Base-by-base conservation (phyloP, 1,140 invertebrate species). In the Eueides isabella region DNA sequence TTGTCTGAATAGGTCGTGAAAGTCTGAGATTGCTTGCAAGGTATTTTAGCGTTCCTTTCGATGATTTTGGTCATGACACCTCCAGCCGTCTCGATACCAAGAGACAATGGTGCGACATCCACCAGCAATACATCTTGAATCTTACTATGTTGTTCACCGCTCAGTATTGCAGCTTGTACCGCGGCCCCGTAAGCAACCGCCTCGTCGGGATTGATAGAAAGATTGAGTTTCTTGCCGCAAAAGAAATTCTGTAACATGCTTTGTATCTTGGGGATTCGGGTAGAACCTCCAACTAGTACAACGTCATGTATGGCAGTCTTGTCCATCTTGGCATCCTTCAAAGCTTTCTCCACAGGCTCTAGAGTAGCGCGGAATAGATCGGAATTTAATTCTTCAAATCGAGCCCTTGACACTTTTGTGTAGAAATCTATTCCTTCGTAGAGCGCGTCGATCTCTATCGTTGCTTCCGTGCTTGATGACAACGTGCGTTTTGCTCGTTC, bases 121-220 rank as follows among this genome's bases (percentile, higher is more conserved):
- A 98, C 94, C 19, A 98, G 85, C 12, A 98, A 92, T 2, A 98
- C 90, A 86, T 98, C 97, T 87, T 97, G 96, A 68, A 96, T 94
- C 72, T 94, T 89, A 3, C 92, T 92, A 82, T 94, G 94, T 26
- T 87, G 92, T 71, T 95, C 94, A 5, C 95, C 95, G 55, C 93
- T 95, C 0, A 96, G 81, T 68, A 96, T 95, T 7, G 95, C 95
- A 0, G 95, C 95, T 84, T 95, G 95, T 0, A 96, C 95, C 0
- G 95, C 95, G 0, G 95, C 95, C 6, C 95, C 95, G 79, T 96
- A 96, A 0, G 95, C 95, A 0, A 96, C 95, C 0, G 95, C 95
- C 85, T 96, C 95, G 80, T 96, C 95, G 2, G 44, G 19, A 23
- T 55, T 55, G 19, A 55, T 55, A 11, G 44, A 55, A 2, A 55